Evolutionary conservation across 2,797 vertebrate genomes (phyloP), one percentile per base, ranked within the genome.

Genomic region (Brotula barbata): DNA sequence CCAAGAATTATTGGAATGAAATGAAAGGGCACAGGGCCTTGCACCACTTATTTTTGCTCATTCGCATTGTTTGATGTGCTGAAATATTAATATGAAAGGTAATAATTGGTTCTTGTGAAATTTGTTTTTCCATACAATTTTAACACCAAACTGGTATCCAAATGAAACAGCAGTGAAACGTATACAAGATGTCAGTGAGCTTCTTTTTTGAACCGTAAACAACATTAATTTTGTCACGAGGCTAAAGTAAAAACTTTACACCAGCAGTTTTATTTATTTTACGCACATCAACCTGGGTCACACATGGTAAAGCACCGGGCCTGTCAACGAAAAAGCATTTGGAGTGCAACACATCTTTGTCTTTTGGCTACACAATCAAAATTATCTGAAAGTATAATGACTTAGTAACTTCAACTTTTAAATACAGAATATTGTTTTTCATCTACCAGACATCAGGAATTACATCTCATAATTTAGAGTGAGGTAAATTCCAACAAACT

Each of bases 1-100:
- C 58, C 64, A 54, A 59, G 52, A 83, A 84, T 81, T 83, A 85
- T 58, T 74, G 77, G 75, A 81, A 81, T 55, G 53, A 73, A 88
- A 85, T 80, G 55, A 80, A 80, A 69, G 33, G 59, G 50, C 58
- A 63, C 34, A 52, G 49, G 52, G 77, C 50, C 59, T 68, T 34
- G 50, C 58, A 22, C 54, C 47, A 45, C 68, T 82, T 71, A 48
- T 54, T 73, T 55, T 70, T 47, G 16, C n/a, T 13, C 15, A 7
- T 42, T 58, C 53, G 8, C 59, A 40, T 68, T 28, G 44, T 81
- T 63, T 60, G 58, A 84, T 58, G 55, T 60, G 66, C 56, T 54
- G 65, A 75, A 77, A 77, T 53, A 64, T 73, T 61, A 71, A 70
- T 77, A 60, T 68, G 62, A 81, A 76, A 82, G 65, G 73, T 77